phyloP scores from a whole-genome alignment of 2,113 vertebrate species.

The Gnathonemus echidnorhynchus region DNA sequence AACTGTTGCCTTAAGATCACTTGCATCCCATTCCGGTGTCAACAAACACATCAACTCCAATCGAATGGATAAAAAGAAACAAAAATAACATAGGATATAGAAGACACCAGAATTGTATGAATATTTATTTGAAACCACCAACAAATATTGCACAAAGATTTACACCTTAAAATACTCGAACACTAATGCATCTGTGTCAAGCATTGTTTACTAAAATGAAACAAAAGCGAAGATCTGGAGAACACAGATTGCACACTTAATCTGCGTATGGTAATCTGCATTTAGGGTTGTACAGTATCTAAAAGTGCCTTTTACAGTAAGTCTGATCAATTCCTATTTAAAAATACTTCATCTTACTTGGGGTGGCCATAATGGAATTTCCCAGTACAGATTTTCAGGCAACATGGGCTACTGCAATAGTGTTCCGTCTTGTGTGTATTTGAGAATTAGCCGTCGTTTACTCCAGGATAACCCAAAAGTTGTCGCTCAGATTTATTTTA shows the following conservation, averaged over 20 bases:
- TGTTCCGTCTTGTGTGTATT: not conserved
- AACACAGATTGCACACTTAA: constrained; percentile 6
- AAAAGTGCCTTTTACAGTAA: constrained; percentile 4
- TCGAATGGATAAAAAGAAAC: not conserved
- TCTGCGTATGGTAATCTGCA: not conserved
- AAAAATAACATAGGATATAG: not conserved
- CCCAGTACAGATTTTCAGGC: not conserved
- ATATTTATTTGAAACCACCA: constrained; percentile 23
- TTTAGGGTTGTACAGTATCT: not conserved
- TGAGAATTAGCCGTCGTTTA: not conserved
- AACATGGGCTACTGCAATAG: not conserved
- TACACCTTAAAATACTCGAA: constrained; percentile 18
- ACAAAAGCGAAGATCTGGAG: not conserved
- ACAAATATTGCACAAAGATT: constrained; percentile 24
- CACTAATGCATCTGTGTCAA: constrained; percentile 10
- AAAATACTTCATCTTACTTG: not conserved
- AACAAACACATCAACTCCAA: not conserved
- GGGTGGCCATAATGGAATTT: not conserved
- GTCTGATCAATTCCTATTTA: not conserved
- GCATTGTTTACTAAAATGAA: constrained; percentile 18
- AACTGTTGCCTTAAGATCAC: not conserved
- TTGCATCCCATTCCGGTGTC: not conserved
- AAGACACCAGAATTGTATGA: constrained; percentile 4
- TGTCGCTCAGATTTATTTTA: not conserved
- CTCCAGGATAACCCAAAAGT: not conserved